Base-by-base conservation (phyloP, 2,113 vertebrate species). In the Plecturocebus donacophilus region DNA sequence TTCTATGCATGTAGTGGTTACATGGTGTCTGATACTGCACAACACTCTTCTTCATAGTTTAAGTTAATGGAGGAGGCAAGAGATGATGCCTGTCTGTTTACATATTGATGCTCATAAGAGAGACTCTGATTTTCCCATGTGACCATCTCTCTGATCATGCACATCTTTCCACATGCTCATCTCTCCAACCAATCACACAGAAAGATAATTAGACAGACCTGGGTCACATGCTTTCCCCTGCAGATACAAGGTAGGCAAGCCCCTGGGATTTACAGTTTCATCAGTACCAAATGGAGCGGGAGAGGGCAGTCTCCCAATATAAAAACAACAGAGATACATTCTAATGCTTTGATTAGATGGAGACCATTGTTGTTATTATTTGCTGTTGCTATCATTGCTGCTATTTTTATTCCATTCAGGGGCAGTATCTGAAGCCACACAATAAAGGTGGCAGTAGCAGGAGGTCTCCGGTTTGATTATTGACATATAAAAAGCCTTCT, bases 321-420 rank as follows among this genome's bases (percentile, higher is more conserved):
- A 9, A 42, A 87, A 87, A 90, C 47, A 92, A 35, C 25, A 68
- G 25, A 56, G 32, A 35, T 40, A 4, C 54, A 40, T 49, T 61
- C 94, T 21, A 20, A 40, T 6, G 61, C 58, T 82, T 58, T 81
- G 61, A 71, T 4, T 58, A 20, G 23, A 52, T 30, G 17, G 66
- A 86, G 49, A 47, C 10, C 79, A 75, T 5, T 71, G 80, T 8
- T 81, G 40, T 73, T 85, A 47, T 9, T 95, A 10, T 56, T 64
- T 84, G 52, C 10, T 40, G 21, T 81, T 27, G 32, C 54, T 70
- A 61, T 23, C 35, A 5, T 3, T 3, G 7, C 40, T 79, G 77
- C 66, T 95, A 23, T 42, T 95, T 68, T 91, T 89, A 68, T 86
- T 96, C 47, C 75, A 93, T 47, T 64, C 54, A 20, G 20, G 77